Evolutionary conservation across 2,113 vertebrate species (phyloP), one percentile per base, ranked within the genome.

Genomic region (Bubo blakistoni): DNA sequence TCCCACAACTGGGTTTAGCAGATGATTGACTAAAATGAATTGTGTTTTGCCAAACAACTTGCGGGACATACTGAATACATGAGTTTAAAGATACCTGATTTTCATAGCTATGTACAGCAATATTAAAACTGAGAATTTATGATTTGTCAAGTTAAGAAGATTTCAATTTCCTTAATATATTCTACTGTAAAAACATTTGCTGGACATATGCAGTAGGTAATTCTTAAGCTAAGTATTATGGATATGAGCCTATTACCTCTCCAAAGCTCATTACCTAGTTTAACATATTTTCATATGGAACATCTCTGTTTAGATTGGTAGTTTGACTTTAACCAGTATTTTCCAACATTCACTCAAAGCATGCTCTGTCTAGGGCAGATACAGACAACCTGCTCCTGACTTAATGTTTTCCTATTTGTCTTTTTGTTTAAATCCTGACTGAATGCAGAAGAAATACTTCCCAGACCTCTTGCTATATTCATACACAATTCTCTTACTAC

Each of bases 371-470:
- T 46, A 46, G 32, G 46, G 32, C n/a, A 83, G 42, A 69, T 25
- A 59, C 4, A 51, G 20, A 69, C 29, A 36, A 34, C 26, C 6
- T 1, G 7, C 9, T 44, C 51, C 29, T 4, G 5, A 51, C 17
- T 46, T 51, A 2, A 40, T 20, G 5, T 54, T 49, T 52, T 71
- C 19, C 22, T 63, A 7, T 27, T 47, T 32, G 67, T 87, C 44
- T 78, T 42, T 88, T 79, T 92, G 67, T 90, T 96, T 93, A 81
- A 95, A 91, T 66, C 40, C 63, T 90, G 61, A 59, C 84, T 88
- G 51, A 66, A 58, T 16, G 49, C n/a, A 82, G 76, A 90, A 94
- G 71, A 96, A 94, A 80, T 58, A 66, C 65, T 93, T 85, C 49
- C 73, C 88, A 94, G 92, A 87, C 32, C 42, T 79, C 83, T 96